A percentile compares a stretch with the other conserved stretches of the same genome.
Conservation (phyloP, 30 jellyfish, hydroid and myxozoan genomes). For the Turritopsis rubra region DNA sequence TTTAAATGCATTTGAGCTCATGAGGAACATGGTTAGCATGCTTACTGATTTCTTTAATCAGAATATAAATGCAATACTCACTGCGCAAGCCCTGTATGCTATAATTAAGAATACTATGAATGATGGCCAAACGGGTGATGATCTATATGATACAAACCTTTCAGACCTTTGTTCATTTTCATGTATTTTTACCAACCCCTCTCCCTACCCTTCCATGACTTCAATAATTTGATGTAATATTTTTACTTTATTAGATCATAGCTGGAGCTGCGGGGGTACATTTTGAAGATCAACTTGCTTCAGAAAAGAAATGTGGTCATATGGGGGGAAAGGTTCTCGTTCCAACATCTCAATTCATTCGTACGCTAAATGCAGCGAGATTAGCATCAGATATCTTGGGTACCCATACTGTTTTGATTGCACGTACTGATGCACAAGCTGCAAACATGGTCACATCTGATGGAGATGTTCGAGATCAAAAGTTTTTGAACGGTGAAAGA, state of each 20-base stretch:
- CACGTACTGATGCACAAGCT: conserved; percentile 96
- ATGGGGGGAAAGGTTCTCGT: conserved; percentile 96
- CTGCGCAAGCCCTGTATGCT: too few relatives aligned
- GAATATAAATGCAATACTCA: too few relatives aligned
- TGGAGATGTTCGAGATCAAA: conserved; percentile 64
- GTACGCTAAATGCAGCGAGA: conserved; percentile 91
- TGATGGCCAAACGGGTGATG: too few relatives aligned
- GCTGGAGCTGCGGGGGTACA: conserved; percentile 98
- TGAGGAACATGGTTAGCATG: conserved; percentile 70
- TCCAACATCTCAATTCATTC: conserved; percentile 92
- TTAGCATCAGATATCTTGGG: conserved; percentile 82
- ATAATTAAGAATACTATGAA: too few relatives aligned
- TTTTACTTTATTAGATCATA: conserved; percentile 36
- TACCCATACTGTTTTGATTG: conserved; percentile 65
- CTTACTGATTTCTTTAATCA: neutral
- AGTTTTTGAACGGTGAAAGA: conserved; percentile 87
- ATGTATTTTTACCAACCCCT: too few relatives aligned
- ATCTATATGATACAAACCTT: too few relatives aligned
- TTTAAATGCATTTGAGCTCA: conserved; percentile 81
- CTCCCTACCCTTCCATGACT: too few relatives aligned
- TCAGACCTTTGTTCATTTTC: too few relatives aligned
- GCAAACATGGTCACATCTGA: conserved; percentile 87
- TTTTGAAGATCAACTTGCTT: conserved; percentile 94
- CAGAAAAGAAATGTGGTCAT: conserved; percentile 96
- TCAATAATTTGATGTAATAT: too few relatives aligned